Evolutionary conservation across 2,888 invertebrate genomes (phyloP), one percentile per base, ranked within the genome.

Genomic region (Leucozona laternaria): DNA sequence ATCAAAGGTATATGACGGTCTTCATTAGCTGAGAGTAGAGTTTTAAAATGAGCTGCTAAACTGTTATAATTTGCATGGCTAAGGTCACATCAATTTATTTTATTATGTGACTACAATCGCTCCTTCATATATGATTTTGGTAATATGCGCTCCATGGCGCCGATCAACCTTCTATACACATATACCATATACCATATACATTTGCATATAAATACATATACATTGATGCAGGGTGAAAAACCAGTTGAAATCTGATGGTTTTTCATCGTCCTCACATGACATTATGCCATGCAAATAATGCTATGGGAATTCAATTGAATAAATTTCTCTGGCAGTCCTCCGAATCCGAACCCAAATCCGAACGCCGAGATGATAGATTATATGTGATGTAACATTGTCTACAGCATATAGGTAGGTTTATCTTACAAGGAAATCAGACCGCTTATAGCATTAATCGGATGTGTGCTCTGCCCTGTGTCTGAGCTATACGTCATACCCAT

Each of bases 241-340:
- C 68, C 66, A 50, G 57, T 72, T 66, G 66, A 58, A 66, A 72
- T 77, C 71, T 43, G 75, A 50, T 70, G 75, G 57, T 48, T 43
- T 62, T 70, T 76, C 37, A 57, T 64, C 53, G 2, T 68, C 50
- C 45, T 70, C 17, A 53, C 64, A 58, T 62, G 43, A 81, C 71
- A 70, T 55, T 53, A 15, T 8, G 40, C 17, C 40, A 53, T 17
- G 66, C 53, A 60, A 73, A 73, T 68, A 77, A 85, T 72, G 58
- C 55, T 68, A 80, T 76, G 71, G 71, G 45, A 80, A 72, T 84
- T 76, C 80, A 80, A 84, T 84, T 80, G 84, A 80, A 80, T 84
- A 80, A 75, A 80, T 80, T 84, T 84, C 76, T 66, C 71, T 53
- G 71, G 34, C 58, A 79, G n/a, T n/a, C n/a, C n/a, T n/a, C n/a